A percentile compares a stretch with the other conserved stretches of the same genome.
Conservation (phyloP, 2,797 vertebrate species). For the Ctenochaetus hawaiiensis region DNA sequence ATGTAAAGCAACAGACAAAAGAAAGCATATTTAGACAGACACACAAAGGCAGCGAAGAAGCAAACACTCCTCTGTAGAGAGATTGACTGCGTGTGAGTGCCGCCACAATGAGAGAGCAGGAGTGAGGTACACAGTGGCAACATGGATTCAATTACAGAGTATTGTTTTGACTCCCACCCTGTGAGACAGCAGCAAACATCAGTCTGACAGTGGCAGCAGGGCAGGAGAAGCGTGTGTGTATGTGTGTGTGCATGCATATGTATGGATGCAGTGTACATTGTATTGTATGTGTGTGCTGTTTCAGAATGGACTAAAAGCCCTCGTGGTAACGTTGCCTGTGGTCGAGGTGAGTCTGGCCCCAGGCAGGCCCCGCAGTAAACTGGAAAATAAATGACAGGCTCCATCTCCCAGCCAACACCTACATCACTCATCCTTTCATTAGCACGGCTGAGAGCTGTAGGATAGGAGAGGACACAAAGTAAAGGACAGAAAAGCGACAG, state of each 20-base stretch:
- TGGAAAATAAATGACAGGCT: conserved; percentile 52
- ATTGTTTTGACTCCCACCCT: conserved; percentile 58
- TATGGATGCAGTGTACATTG: conserved; percentile 2
- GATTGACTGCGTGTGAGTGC: conserved; percentile 33
- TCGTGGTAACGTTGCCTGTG: conserved; percentile 16
- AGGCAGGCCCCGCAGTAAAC: conserved; percentile 49
- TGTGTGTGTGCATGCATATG: conserved; percentile 5
- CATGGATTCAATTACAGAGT: conserved; percentile 74
- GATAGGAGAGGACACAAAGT: conserved; percentile 29
- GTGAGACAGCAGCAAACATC: conserved; percentile 46
- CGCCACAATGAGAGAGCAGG: conserved; percentile 32
- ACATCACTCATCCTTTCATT: conserved; percentile 62
- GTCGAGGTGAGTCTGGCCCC: conserved; percentile 48
- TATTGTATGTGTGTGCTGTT: conserved; percentile 4
- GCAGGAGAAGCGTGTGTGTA: background rate
- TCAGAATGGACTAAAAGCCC: conserved; percentile 31
- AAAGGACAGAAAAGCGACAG: conserved; percentile 35
- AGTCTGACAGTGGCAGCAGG: conserved; percentile 44
- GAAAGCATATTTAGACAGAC: conserved; percentile 14
- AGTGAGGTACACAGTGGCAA: conserved; percentile 45
- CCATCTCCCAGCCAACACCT: conserved; percentile 36
- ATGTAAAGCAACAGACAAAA: background rate
- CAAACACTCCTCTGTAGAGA: conserved; percentile 30
- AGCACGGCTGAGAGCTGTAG: conserved; percentile 35
- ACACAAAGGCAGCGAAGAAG: conserved; percentile 20